Base-by-base conservation (phyloP, 2,888 invertebrate species). In the Polymixis flavicincta region DNA sequence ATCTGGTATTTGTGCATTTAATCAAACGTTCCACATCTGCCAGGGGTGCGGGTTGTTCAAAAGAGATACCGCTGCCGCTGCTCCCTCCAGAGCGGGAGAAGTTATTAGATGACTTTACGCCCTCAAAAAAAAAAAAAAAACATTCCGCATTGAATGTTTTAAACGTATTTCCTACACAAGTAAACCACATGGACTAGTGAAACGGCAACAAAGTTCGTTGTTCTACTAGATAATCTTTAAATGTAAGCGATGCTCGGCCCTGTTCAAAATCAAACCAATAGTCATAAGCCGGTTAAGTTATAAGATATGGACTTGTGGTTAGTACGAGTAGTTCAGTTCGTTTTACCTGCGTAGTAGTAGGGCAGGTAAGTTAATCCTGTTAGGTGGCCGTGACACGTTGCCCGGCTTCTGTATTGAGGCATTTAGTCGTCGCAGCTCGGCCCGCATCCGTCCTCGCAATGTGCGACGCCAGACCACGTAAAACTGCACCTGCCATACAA, bases 381-480 rank as follows among this genome's bases (percentile, higher is more conserved):
- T 96, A 96, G 95, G 92, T 95, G 96, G 93, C 96, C 96, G 93
- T 96, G 96, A 96, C 96, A 96, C 92, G 94, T 91, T 95, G 94
- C 92, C 94, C 94, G 95, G 95, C 95, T 95, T 95, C 95, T 93
- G 91, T 91, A 88, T 90, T 83, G 92, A 92, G 92, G 92, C 93
- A 93, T 94, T 93, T 92, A 93, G 91, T 93, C 91, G 88, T 88
- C 85, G 90, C 79, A 83, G 90, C 90, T 92, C 92, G 89, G 85
- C 87, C 90, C 90, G 93, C 91, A 93, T 93, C 93, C 93, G 93
- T 93, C 92, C 90, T 90, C 92, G 92, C 94, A 88, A 96, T 95
- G 96, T 94, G 93, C 93, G 96, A 95, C 89, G 89, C 94, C 86
- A 94, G 93, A 91, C 85, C 93, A 88, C 95, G 96, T 88, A 95